Evolutionary conservation across 2,797 vertebrate species (phyloP).

Genomic region (Alfaro cultratus): DNA sequence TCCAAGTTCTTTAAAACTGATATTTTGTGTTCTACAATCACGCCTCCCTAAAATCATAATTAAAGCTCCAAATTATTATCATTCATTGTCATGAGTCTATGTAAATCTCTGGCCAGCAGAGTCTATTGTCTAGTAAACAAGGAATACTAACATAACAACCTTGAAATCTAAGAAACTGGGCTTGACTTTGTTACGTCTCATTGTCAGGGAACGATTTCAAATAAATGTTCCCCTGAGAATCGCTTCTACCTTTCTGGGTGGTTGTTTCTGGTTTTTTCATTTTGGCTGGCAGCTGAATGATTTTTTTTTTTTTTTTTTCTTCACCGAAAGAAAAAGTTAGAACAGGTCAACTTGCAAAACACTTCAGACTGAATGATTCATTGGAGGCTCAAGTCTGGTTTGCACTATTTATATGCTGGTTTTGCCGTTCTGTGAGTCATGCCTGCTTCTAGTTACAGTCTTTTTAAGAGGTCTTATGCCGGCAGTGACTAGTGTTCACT

Average conservation of each 20-base stretch:
- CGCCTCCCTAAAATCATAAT: not conserved
- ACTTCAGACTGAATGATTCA: constrained; percentile 54
- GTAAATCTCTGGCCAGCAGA: not conserved
- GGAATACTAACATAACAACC: not conserved
- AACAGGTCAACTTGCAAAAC: constrained; percentile 34
- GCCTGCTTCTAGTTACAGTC: constrained; percentile 45
- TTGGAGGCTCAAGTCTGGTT: constrained; percentile 34
- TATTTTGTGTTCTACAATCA: not conserved
- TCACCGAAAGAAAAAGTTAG: constrained; percentile 20
- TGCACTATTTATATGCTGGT: constrained; percentile 53
- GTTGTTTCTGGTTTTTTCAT: not conserved
- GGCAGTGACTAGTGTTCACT: constrained; percentile 60
- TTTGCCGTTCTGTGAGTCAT: constrained; percentile 65
- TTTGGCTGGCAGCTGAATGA: constrained; percentile 7
- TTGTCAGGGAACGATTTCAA: constrained; percentile 11
- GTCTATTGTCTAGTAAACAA: not conserved
- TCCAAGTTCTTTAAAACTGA: not conserved
- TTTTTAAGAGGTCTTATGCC: constrained; percentile 53
- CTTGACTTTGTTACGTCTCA: constrained; percentile 5
- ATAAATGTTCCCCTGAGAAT: not conserved
- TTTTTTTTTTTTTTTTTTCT: not conserved
- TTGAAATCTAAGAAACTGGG: not conserved
- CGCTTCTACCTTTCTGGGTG: constrained; percentile 4
- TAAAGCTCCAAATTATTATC: not conserved
- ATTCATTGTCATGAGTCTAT: not conserved